A percentile compares a stretch with the other conserved stretches of the same genome.
Conservation (phyloP, 2,888 invertebrate genomes). For the Gisinianus flammeolus region DNA sequence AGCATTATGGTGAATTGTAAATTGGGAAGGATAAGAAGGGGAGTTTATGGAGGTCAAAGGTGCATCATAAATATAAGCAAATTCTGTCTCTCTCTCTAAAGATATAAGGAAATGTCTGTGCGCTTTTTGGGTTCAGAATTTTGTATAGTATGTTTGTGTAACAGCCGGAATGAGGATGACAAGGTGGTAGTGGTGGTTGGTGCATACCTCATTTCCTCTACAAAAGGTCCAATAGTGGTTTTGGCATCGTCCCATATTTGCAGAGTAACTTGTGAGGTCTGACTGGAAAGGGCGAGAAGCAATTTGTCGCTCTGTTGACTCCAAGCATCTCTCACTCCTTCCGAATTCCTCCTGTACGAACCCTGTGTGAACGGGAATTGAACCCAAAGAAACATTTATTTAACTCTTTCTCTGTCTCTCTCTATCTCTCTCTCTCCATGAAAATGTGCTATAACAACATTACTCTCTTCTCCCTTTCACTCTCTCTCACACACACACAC, state of each 20-base stretch:
- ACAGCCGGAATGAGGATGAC: constrained; percentile 22
- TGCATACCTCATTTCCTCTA: constrained; percentile 72
- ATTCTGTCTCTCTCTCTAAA: not conserved
- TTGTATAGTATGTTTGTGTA: constrained; percentile 20
- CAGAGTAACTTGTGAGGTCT: constrained; percentile 71
- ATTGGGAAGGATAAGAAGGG: no score
- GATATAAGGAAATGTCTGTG: not conserved
- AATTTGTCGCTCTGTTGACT: constrained; percentile 51
- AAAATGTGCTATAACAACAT: not conserved
- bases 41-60: constrained; percentile 32
- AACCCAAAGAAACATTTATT: constrained; percentile 21
- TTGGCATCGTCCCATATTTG: constrained; percentile 79
- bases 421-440: constrained; percentile 14
- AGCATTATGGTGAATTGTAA: no score
- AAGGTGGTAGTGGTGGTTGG: not conserved
- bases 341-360: constrained; percentile 18
- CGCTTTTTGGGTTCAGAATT: constrained; percentile 16
- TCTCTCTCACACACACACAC: not conserved
- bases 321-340: constrained; percentile 43
- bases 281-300: constrained; percentile 62
- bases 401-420: not conserved
- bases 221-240: constrained; percentile 71
- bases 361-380: constrained; percentile 16
- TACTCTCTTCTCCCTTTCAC: not conserved
- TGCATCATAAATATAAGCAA: constrained; percentile 34